Evolutionary conservation across 1,140 invertebrate species (phyloP).

Genomic region (Neocloeon triangulifer): DNA sequence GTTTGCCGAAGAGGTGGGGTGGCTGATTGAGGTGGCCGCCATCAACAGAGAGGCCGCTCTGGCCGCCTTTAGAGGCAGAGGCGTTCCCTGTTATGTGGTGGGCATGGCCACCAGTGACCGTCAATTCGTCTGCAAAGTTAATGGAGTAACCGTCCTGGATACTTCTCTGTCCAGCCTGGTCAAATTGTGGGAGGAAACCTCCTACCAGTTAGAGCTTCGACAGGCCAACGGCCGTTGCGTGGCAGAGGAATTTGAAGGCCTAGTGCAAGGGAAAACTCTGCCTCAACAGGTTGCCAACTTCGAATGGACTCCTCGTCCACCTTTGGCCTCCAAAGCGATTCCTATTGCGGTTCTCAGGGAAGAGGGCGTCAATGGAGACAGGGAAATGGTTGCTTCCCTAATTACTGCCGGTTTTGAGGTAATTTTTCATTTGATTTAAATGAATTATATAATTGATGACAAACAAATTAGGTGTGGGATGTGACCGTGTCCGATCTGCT

Average conservation of each 20-base stretch:
- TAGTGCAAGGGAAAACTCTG: constrained; percentile 20
- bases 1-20: constrained; percentile 81
- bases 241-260: constrained; percentile 44
- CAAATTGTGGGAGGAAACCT: constrained; percentile 86
- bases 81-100: constrained; percentile 44
- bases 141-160: constrained; percentile 32
- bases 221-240: constrained; percentile 66
- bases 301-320: constrained; percentile 11
- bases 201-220: constrained; percentile 62
- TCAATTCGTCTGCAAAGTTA: constrained; percentile 34
- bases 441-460: neutral
- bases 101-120: constrained; percentile 40
- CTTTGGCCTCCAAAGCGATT: no score
- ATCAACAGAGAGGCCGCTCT: constrained; percentile 31
- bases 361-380: constrained; percentile 91
- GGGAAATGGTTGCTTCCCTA: constrained; percentile 94
- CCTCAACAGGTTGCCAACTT: neutral
- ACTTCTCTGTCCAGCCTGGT: constrained; percentile 40
- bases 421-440: constrained; percentile 6
- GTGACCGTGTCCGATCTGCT: constrained; percentile 79
- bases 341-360: constrained; percentile 82
- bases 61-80: constrained; percentile 27
- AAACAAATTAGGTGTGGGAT: constrained; percentile 41
- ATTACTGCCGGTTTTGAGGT: constrained; percentile 74
- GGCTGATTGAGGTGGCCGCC: constrained; percentile 60